Evolutionary conservation across 2,113 vertebrate genomes (phyloP).

Genomic region (Suncus etruscus): DNA sequence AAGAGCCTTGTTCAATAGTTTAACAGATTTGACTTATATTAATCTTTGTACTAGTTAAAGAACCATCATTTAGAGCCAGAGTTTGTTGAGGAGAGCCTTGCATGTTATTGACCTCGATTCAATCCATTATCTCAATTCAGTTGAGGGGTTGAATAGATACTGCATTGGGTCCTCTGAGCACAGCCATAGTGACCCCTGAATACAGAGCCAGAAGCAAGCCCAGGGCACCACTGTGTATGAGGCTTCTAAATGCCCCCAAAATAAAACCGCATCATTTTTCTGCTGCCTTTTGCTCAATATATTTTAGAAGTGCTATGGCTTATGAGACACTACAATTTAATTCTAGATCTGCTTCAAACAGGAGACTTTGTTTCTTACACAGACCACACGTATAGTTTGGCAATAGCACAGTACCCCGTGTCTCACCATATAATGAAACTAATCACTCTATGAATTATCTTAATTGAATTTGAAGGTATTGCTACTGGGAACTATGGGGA

Average conservation of each 20-base stretch:
- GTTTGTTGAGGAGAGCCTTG: no score
- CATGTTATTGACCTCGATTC: no score
- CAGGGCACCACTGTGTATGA: no score
- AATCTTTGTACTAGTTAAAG: background rate
- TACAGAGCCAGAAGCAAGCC: no score
- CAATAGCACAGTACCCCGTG: slow-evolving; percentile 10
- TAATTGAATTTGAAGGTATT: slow-evolving; percentile 78
- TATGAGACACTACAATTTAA: background rate
- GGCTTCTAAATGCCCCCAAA: background rate
- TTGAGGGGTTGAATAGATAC: no score
- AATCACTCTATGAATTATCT: slow-evolving; percentile 69
- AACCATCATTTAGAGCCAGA: background rate
- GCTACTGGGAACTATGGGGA: slow-evolving; percentile 45
- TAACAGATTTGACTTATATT: slow-evolving; percentile 39
- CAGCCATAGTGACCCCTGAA: no score
- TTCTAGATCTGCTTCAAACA: background rate
- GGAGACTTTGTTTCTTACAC: background rate
- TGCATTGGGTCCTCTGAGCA: no score
- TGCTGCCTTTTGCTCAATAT: background rate
- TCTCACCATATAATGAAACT: slow-evolving; percentile 55
- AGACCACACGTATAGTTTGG: slow-evolving; percentile 10
- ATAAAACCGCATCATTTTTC: background rate
- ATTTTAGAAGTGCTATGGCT: background rate
- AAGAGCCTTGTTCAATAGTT: background rate
- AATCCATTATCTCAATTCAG: no score